These are phyloP conservation scores for Tetraneura akinire DNA, from an alignment of 1,140 invertebrate genomes.

Conservation along the genomic window DNA sequence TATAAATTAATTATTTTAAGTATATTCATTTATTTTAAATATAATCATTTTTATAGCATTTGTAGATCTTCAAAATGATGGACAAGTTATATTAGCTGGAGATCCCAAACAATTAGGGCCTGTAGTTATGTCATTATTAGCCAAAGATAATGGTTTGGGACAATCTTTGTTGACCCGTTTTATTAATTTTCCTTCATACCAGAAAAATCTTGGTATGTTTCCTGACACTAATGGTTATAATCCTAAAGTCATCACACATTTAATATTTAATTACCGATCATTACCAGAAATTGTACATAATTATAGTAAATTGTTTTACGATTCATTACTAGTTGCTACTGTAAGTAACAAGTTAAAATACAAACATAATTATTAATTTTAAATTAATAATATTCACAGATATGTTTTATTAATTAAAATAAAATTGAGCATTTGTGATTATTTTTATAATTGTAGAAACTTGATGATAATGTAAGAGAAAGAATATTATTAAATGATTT, in stretches of 20 bases:
- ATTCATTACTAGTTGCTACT: slow-evolving; percentile 67
- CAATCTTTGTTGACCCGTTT: slow-evolving; percentile 58
- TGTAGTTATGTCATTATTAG: slow-evolving; percentile 70
- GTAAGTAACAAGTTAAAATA: slow-evolving; percentile 57
- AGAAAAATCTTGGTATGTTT: slow-evolving; percentile 57
- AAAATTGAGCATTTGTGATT: no score
- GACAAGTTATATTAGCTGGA: slow-evolving; percentile 81
- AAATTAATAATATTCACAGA: no score
- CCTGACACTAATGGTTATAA: slow-evolving; percentile 66
- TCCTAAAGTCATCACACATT: slow-evolving; percentile 69
- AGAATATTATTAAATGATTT: slow-evolving; percentile 33
- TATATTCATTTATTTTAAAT: not conserved
- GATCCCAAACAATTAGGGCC: slow-evolving; percentile 91
- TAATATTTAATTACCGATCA: slow-evolving; percentile 77
- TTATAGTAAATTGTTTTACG: slow-evolving; percentile 82
- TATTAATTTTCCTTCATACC: slow-evolving; percentile 56
- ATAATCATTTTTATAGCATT: slow-evolving; percentile 52
- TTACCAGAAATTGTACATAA: slow-evolving; percentile 74
- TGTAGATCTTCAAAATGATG: slow-evolving; percentile 55
- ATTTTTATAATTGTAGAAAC: slow-evolving; percentile 24
- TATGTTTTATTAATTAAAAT: not conserved
- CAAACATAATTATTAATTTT: no score
- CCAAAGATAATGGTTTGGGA: slow-evolving; percentile 66
- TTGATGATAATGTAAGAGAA: not conserved
- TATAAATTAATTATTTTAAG: not conserved